A percentile compares a stretch with the other conserved stretches of the same genome.
These are phyloP conservation scores for Trichogramma dendrolimi DNA, from an alignment of 2,888 invertebrate species.

Conservation along the genomic window DNA sequence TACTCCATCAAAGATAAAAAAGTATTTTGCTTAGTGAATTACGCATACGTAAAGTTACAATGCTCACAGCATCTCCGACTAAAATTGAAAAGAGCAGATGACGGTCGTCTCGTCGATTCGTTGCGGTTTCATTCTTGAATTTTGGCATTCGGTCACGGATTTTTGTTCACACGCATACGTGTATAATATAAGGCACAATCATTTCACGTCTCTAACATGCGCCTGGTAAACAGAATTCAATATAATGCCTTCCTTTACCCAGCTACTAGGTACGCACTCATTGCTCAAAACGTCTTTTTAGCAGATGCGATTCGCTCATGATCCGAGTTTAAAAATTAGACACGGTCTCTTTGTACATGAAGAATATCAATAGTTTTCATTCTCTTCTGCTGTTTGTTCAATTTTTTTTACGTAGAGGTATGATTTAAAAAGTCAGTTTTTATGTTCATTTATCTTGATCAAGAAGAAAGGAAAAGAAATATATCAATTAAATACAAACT, in stretches of 20 bases:
- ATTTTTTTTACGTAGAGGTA: not conserved
- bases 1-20: too few relatives aligned
- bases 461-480: not conserved
- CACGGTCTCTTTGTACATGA: conserved; percentile 32
- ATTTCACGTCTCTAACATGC: conserved; percentile 34
- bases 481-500: too few relatives aligned
- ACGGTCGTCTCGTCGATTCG: conserved; percentile 33
- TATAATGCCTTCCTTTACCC: too few relatives aligned
- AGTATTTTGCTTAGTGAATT: too few relatives aligned
- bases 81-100: conserved; percentile 19
- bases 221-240: conserved; percentile 38
- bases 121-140: conserved; percentile 36
- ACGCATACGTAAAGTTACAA: too few relatives aligned
- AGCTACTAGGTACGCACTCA: too few relatives aligned
- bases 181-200: conserved; percentile 32
- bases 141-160: conserved; percentile 40
- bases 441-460: not conserved
- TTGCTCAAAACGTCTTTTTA: too few relatives aligned
- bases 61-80: too few relatives aligned
- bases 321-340: conserved; percentile 41
- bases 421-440: not conserved
- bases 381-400: not conserved
- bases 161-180: conserved; percentile 44
- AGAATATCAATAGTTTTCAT: not conserved
- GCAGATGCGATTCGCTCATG: conserved; percentile 47